Conservation (phyloP, 2,888 invertebrate genomes). For the Bhutanitis thaidina region DNA sequence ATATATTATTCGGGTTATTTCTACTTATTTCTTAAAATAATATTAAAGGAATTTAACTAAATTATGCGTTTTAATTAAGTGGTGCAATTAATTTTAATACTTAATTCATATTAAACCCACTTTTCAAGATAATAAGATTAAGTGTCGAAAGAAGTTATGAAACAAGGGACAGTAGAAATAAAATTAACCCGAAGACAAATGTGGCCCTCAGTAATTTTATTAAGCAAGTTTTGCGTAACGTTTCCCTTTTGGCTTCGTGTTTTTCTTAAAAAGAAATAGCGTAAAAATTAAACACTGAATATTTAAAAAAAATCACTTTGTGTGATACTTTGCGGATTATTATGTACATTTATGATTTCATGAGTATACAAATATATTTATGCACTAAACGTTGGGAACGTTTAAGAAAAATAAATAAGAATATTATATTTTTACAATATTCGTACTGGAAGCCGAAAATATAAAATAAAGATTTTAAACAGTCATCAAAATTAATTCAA, state of each 20-base stretch:
- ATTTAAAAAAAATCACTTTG: constrained; percentile 1
- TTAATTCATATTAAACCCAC: constrained; percentile 16
- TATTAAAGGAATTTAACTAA: too few relatives aligned
- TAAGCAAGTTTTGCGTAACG: constrained; percentile 41
- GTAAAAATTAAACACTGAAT: constrained; percentile 17
- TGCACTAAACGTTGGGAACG: too few relatives aligned
- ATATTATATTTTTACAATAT: too few relatives aligned
- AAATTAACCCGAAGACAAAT: constrained; percentile 40
- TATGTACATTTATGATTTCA: too few relatives aligned
- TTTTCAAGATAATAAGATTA: constrained; percentile 27
- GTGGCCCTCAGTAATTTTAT: constrained; percentile 41
- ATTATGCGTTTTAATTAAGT: neutral
- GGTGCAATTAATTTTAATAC: constrained; percentile 21
- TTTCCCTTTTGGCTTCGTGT: constrained; percentile 24
- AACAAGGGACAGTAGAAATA: constrained; percentile 41
- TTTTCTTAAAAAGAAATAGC: constrained; percentile 17
- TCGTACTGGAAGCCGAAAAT: too few relatives aligned
- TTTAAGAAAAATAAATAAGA: too few relatives aligned
- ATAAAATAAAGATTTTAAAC: too few relatives aligned
- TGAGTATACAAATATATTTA: too few relatives aligned
- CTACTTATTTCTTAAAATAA: too few relatives aligned
- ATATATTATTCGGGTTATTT: too few relatives aligned
- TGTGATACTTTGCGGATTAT: neutral
- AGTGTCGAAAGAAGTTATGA: constrained; percentile 37
- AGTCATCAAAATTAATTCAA: too few relatives aligned